phyloP scores from a whole-genome alignment of 1,140 invertebrate species.

The Trichonephila clavipes region DNA sequence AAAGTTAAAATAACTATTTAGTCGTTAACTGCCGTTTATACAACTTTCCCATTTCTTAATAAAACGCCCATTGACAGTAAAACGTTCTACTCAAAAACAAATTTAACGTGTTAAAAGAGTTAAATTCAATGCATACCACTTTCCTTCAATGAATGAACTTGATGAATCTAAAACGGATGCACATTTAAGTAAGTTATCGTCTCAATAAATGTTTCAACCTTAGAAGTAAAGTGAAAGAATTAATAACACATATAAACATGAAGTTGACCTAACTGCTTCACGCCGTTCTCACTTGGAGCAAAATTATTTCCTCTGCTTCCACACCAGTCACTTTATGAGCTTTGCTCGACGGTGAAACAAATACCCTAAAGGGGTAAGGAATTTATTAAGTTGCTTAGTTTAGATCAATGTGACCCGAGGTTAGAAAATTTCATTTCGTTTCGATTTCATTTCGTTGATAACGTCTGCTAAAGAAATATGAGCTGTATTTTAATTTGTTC shows the following conservation, averaged over 20 bases:
- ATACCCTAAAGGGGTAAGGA: slow-evolving; percentile 10
- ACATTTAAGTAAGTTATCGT: neutral
- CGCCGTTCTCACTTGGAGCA: neutral
- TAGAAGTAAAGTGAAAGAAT: neutral
- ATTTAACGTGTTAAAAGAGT: neutral
- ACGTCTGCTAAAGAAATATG: slow-evolving; percentile 15
- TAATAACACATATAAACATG: neutral
- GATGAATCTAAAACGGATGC: neutral
- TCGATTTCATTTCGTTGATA: neutral
- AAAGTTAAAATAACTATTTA: no score
- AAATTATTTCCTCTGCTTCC: slow-evolving; percentile 14
- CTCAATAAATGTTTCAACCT: neutral
- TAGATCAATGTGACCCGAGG: slow-evolving; percentile 28
- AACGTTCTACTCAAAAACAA: neutral
- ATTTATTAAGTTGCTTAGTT: slow-evolving; percentile 53
- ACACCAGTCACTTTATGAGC: slow-evolving; percentile 9
- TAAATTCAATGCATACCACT: neutral
- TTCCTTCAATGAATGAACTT: neutral
- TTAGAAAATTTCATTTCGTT: slow-evolving; percentile 42
- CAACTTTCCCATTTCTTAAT: no score
- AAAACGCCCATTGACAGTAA: no score
- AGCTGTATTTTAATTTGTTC: neutral
- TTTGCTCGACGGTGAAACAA: slow-evolving; percentile 6
- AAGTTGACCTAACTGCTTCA: neutral
- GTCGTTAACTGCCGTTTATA: no score